Conservation (phyloP, 2,797 vertebrate genomes). For the Pangasius djambal region DNA sequence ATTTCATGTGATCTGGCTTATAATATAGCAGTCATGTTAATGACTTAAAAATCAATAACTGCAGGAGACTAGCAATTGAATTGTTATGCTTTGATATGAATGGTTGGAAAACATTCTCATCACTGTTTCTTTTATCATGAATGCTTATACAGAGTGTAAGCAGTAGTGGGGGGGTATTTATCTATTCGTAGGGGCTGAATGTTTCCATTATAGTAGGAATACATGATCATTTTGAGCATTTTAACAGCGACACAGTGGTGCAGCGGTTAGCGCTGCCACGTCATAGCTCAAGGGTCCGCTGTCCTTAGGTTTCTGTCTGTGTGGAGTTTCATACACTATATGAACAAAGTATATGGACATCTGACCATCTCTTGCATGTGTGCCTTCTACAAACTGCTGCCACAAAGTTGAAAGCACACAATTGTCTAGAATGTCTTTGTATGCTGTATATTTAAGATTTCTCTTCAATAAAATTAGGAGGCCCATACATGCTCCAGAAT, state of each 20-base stretch:
- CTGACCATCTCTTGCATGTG: neutral
- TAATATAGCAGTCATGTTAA: slow-evolving; percentile 3
- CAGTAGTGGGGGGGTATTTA: neutral
- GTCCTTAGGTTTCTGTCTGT: neutral
- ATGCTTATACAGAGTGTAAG: neutral
- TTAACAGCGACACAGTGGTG: neutral
- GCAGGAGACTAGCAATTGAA: neutral
- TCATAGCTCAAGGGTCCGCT: neutral
- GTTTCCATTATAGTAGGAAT: neutral
- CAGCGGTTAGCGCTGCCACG: neutral
- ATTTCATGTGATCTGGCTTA: neutral
- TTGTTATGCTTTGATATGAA: neutral
- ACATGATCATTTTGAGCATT: neutral
- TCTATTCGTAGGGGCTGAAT: neutral
- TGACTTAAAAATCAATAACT: neutral
- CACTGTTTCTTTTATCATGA: neutral
- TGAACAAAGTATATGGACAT: neutral
- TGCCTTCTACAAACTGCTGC: neutral
- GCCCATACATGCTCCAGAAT: neutral
- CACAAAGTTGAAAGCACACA: neutral
- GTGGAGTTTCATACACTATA: neutral
- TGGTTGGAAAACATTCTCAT: neutral
- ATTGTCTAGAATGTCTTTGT: neutral
- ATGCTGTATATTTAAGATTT: neutral
- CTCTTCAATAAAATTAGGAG: neutral